phyloP scores from a whole-genome alignment of 2,113 vertebrate species.

The Tragulus kanchil region DNA sequence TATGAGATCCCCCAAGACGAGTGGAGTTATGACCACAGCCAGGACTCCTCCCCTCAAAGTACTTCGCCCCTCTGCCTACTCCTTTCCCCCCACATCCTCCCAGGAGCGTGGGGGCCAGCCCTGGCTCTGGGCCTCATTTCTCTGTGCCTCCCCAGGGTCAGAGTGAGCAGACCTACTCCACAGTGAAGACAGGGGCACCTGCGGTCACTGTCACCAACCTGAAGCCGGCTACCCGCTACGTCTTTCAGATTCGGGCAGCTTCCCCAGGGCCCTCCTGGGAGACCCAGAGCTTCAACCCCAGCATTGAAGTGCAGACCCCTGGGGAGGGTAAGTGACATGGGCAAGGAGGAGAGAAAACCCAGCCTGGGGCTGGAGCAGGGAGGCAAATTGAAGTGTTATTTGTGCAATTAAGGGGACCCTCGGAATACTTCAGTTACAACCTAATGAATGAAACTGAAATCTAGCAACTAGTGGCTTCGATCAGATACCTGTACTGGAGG shows the following conservation, averaged over 20 bases:
- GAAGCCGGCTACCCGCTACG: constrained; percentile 95
- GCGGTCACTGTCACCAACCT: constrained; percentile 95
- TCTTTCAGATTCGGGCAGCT: constrained; percentile 95
- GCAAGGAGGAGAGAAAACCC: neutral
- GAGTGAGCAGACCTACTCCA: constrained; percentile 96
- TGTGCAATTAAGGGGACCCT: neutral
- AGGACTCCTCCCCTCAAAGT: accelerated
- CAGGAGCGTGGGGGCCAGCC: neutral
- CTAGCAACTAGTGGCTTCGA: neutral
- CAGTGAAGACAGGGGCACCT: constrained; percentile 93
- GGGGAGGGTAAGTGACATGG: constrained; percentile 92
- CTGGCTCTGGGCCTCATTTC: neutral
- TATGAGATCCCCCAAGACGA: neutral
- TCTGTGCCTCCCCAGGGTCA: constrained; percentile 91
- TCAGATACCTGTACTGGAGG: neutral
- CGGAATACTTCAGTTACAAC: neutral
- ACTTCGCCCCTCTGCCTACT: neutral
- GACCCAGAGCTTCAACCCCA: constrained; percentile 91
- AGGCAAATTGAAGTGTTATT: neutral
- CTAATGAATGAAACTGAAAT: neutral
- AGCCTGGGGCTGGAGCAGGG: no score
- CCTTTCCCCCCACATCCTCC: neutral
- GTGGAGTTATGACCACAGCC: neutral
- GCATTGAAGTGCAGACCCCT: constrained; percentile 96
- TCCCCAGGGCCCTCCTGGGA: constrained; percentile 88